Percentiles rank a stretch among this genome's conserved stretches.
Conservation (phyloP, 1,140 invertebrate species). For the Neodiprion lecontei region DNA sequence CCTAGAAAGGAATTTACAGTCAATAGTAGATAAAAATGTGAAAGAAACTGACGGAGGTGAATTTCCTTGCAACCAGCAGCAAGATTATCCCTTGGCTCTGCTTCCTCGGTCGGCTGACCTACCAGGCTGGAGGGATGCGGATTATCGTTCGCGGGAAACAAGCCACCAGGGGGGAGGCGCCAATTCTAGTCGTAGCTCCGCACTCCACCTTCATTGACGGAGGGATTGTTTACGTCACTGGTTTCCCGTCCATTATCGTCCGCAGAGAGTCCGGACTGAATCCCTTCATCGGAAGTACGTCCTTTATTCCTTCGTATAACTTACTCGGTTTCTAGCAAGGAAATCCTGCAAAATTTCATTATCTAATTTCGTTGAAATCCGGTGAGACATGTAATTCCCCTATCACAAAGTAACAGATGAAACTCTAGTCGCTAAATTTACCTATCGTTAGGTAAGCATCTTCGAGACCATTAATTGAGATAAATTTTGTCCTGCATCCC, state of each 20-base stretch:
- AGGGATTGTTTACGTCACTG: conserved; percentile 79
- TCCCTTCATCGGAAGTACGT: conserved; percentile 86
- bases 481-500: no score
- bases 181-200: conserved; percentile 84
- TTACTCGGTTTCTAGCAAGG: background rate
- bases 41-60: background rate
- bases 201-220: conserved; percentile 89
- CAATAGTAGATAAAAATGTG: no score
- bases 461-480: no score
- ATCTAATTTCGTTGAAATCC: no score
- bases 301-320: conserved; percentile 20
- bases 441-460: no score
- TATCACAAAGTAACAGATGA: no score
- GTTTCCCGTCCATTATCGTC: conserved; percentile 81
- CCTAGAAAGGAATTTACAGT: no score
- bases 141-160: conserved; percentile 79
- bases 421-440: background rate
- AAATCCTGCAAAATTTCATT: background rate
- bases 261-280: conserved; percentile 78
- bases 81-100: conserved; percentile 70
- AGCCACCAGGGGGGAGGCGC: conserved; percentile 76
- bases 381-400: no score
- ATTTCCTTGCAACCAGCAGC: conserved; percentile 44
- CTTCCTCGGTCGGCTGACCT: conserved; percentile 74
- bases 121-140: conserved; percentile 79